Evolutionary conservation across 2,113 vertebrate species (phyloP).

Genomic region (Larimichthys polyactis): DNA sequence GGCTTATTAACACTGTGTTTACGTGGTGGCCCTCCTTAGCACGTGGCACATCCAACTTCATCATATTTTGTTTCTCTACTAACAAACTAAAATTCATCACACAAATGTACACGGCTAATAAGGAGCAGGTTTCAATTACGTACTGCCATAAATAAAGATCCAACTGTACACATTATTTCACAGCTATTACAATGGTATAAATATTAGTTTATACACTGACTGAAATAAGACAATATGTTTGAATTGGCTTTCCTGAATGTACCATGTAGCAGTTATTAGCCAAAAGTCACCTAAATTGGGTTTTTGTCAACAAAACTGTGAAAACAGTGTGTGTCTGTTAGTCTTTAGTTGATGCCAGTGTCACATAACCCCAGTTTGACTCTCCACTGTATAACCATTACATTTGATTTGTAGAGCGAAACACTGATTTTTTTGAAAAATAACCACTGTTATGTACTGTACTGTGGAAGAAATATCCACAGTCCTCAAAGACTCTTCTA

Average conservation of each 20-base stretch:
- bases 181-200: not conserved
- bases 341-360: not conserved
- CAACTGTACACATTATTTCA: not conserved
- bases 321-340: not conserved
- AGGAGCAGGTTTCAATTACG: not conserved
- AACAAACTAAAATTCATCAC: not conserved
- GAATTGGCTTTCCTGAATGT: constrained; percentile 6
- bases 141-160: not conserved
- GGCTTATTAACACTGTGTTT: not conserved
- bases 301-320: not conserved
- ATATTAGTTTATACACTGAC: not conserved
- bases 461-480: not conserved
- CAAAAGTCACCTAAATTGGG: too few species aligned
- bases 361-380: not conserved
- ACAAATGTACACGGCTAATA: not conserved
- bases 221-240: not conserved
- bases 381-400: not conserved
- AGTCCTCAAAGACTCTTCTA: not conserved
- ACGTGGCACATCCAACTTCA: not conserved
- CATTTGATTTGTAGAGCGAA: not conserved
- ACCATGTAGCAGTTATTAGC: not conserved
- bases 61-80: not conserved
- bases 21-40: not conserved
- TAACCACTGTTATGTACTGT: not conserved
- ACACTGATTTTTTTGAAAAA: not conserved